These are phyloP conservation scores for Anhinga anhinga DNA, from an alignment of 2,113 vertebrate species.

Conservation along the genomic window DNA sequence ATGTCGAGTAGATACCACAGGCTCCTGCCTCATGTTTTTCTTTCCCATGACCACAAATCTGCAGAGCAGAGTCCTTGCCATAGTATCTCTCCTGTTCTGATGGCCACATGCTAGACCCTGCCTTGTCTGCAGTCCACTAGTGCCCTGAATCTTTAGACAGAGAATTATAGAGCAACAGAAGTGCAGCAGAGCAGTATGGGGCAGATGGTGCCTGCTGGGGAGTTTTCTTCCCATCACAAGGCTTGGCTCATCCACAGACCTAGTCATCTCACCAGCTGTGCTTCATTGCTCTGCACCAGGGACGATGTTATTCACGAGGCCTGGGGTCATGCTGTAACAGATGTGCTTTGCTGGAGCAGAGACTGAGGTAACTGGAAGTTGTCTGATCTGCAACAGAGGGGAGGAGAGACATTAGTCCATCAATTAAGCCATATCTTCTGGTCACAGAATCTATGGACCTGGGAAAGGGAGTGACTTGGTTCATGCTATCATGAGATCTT, in stretches of 20 bases:
- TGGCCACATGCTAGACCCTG: background rate
- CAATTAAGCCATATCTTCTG: background rate
- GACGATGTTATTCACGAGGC: accelerated
- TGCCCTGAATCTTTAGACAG: background rate
- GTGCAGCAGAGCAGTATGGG: background rate
- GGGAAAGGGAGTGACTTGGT: background rate
- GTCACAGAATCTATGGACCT: background rate
- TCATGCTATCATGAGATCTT: background rate
- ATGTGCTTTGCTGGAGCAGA: background rate
- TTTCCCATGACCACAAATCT: background rate
- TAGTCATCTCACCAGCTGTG: background rate
- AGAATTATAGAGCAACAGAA: background rate
- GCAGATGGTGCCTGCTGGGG: background rate
- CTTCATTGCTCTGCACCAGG: background rate
- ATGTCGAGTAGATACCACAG: background rate
- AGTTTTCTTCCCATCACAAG: background rate
- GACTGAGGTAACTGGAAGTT: background rate
- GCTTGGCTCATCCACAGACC: background rate
- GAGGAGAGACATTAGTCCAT: background rate
- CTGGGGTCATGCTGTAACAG: background rate
- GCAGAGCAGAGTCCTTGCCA: background rate
- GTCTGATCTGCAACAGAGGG: background rate
- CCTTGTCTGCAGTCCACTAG: background rate
- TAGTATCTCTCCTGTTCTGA: background rate
- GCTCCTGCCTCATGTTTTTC: background rate